Percentiles rank a stretch among this genome's conserved stretches.
Conservation (phyloP, 2,888 invertebrate genomes). For the Alloscopus bannaensis region DNA sequence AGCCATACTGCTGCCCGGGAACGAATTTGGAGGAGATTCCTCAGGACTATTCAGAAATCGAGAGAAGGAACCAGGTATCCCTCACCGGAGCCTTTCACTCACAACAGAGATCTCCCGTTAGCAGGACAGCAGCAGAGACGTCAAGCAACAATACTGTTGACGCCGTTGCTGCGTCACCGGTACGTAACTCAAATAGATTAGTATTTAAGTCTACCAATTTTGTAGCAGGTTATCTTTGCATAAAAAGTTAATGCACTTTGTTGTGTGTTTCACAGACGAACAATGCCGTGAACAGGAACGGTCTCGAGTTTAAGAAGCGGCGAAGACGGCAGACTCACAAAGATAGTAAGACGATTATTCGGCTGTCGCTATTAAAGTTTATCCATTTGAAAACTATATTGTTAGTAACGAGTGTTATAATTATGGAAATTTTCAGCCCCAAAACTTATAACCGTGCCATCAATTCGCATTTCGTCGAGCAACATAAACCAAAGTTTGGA, state of each 20-base stretch:
- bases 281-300: slow-evolving; percentile 70
- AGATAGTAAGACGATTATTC: slow-evolving; percentile 65
- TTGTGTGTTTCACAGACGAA: slow-evolving; percentile 51
- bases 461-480: slow-evolving; percentile 74
- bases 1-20: slow-evolving; percentile 72
- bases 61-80: slow-evolving; percentile 68
- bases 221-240: slow-evolving; percentile 6
- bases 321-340: slow-evolving; percentile 67
- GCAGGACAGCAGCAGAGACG: slow-evolving; percentile 34
- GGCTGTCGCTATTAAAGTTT: no score
- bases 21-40: slow-evolving; percentile 62
- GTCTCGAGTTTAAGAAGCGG: slow-evolving; percentile 68
- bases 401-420: not conserved
- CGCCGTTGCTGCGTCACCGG: slow-evolving; percentile 64
- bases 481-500: slow-evolving; percentile 82
- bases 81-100: slow-evolving; percentile 42
- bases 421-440: slow-evolving; percentile 73
- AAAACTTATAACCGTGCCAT: slow-evolving; percentile 75
- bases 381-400: not conserved
- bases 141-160: slow-evolving; percentile 67
- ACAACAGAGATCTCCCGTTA: slow-evolving; percentile 45
- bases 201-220: not conserved
- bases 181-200: slow-evolving; percentile 39
- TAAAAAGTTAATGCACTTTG: not conserved
- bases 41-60: slow-evolving; percentile 69